Conservation (phyloP, 2,113 vertebrate genomes). For the Tretioscincus oriximinensis region DNA sequence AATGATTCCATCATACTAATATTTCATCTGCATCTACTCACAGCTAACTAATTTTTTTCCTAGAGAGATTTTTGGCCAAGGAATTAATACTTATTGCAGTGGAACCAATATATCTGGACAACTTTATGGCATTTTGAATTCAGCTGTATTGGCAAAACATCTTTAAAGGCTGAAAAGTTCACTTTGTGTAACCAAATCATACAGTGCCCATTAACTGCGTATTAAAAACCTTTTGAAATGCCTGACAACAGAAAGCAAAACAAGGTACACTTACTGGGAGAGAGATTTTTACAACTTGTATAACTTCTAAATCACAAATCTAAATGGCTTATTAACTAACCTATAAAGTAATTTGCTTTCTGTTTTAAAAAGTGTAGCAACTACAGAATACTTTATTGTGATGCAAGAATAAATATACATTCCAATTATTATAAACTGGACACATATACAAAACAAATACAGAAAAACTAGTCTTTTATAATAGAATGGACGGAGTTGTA, state of each 20-base stretch:
- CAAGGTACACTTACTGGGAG: background rate
- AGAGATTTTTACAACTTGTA: background rate
- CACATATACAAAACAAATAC: background rate
- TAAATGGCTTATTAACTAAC: background rate
- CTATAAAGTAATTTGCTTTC: conserved; percentile 6
- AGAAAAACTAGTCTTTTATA: background rate
- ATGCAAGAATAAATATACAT: conserved; percentile 46
- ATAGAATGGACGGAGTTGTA: background rate
- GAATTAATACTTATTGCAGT: conserved; percentile 47
- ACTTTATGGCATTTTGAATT: conserved; percentile 39
- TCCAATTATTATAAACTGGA: conserved; percentile 35
- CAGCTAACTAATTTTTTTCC: conserved; percentile 70
- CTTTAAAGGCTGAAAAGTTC: conserved; percentile 22
- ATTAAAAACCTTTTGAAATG: conserved; percentile 26
- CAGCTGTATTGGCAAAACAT: background rate
- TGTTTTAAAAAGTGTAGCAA: conserved; percentile 27
- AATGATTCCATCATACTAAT: conserved; percentile 94
- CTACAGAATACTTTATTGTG: background rate
- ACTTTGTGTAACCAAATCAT: conserved; percentile 5
- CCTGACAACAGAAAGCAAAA: background rate
- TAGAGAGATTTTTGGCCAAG: conserved; percentile 50
- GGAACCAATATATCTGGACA: conserved; percentile 30
- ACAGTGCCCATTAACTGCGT: background rate
- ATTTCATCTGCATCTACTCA: conserved; percentile 89
- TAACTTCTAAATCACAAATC: conserved; percentile 24